These are phyloP conservation scores for Mesocentrotus franciscanus DNA, from an alignment of 53 echinoderm and acorn worm genomes.

Conservation along the genomic window DNA sequence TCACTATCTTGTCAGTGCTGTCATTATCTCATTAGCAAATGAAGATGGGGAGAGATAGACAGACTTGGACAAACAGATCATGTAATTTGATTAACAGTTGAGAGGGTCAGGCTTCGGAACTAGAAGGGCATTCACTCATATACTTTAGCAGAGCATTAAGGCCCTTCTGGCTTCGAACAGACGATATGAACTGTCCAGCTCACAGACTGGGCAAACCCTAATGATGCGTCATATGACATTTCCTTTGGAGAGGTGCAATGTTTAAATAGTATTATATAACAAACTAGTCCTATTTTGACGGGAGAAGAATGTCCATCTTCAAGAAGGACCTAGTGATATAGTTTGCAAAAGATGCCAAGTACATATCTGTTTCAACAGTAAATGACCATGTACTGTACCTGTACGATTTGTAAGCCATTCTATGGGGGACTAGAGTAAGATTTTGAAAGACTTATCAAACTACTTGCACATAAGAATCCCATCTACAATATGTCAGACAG, in stretches of 20 bases:
- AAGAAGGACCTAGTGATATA: neutral
- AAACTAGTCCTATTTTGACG: neutral
- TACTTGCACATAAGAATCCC: no score
- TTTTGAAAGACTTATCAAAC: no score
- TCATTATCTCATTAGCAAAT: constrained; percentile 63
- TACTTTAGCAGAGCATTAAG: no score
- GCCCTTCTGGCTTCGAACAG: no score
- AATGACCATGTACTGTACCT: neutral
- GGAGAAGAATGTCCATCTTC: neutral
- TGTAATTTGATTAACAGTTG: constrained; percentile 32
- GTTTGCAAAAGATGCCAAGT: neutral
- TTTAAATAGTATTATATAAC: constrained; percentile 21
- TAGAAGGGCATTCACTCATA: no score
- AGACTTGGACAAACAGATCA: constrained; percentile 45
- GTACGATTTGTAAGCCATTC: no score
- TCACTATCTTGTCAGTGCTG: constrained; percentile 39
- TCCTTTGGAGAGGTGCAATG: constrained; percentile 4
- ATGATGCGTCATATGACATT: constrained; percentile 33
- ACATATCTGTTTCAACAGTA: neutral
- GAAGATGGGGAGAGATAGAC: constrained; percentile 34
- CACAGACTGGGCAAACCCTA: constrained; percentile 5
- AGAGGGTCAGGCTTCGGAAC: neutral
- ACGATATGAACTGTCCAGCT: neutral
- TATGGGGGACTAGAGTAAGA: no score
- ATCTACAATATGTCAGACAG: no score